These are phyloP conservation scores for Trichogramma pretiosum DNA, from an alignment of 1,140 invertebrate genomes.

Conservation along the genomic window DNA sequence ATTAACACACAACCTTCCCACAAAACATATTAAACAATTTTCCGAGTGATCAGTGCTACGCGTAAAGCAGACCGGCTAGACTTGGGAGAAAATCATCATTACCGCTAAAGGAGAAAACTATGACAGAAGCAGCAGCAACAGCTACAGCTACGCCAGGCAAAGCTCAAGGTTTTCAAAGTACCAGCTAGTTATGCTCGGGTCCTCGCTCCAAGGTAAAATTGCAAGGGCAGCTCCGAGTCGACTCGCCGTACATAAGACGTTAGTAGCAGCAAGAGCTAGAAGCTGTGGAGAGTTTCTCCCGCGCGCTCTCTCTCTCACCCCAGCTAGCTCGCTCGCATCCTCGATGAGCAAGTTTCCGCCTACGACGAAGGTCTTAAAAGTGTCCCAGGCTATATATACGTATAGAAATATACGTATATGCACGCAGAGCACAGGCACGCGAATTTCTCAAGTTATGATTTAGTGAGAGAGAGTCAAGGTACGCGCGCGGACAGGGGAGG, in stretches of 20 bases:
- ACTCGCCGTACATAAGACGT: too few relatives aligned
- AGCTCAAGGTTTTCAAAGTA: conserved; percentile 11
- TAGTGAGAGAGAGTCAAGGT: conserved; percentile 25
- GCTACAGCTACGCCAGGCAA: too few relatives aligned
- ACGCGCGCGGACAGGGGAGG: conserved; percentile 1
- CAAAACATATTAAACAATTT: too few relatives aligned
- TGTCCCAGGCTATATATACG: conserved; percentile 31
- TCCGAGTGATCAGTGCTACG: too few relatives aligned
- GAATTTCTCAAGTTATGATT: conserved; percentile 45
- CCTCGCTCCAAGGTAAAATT: conserved; percentile 31
- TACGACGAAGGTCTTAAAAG: conserved; percentile 40
- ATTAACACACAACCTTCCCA: too few relatives aligned
- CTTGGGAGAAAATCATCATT: too few relatives aligned
- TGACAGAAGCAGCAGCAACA: not conserved
- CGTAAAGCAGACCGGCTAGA: too few relatives aligned
- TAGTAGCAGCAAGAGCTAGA: too few relatives aligned
- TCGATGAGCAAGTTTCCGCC: conserved; percentile 29
- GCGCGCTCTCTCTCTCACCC: too few relatives aligned
- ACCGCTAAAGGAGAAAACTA: not conserved
- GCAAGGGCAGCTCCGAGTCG: conserved; percentile 24
- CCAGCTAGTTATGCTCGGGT: conserved; percentile 31
- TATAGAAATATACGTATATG: too few relatives aligned
- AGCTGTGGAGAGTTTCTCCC: too few relatives aligned
- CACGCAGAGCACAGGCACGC: too few relatives aligned
- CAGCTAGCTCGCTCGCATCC: conserved; percentile 17